Conservation (phyloP, 2,888 invertebrate species). For the Oeneis ivallda region DNA sequence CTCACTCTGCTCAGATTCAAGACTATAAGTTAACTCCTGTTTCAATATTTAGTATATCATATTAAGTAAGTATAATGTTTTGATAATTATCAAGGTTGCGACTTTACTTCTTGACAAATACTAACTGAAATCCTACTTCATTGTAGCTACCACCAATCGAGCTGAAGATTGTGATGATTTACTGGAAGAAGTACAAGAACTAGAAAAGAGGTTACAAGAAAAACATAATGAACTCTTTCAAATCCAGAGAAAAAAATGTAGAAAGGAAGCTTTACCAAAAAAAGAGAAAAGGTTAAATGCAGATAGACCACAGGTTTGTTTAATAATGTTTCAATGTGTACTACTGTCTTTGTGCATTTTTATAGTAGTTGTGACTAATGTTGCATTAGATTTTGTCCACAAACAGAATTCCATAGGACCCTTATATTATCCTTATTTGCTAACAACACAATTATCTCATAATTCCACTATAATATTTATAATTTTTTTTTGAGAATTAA, state of each 20-base stretch:
- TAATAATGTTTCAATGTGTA: neutral
- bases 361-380: neutral
- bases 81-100: too few relatives aligned
- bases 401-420: too few relatives aligned
- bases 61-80: too few relatives aligned
- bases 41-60: too few relatives aligned
- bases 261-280: constrained; percentile 45
- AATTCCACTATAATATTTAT: too few relatives aligned
- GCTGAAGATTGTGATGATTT: constrained; percentile 59
- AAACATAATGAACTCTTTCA: constrained; percentile 63
- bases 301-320: constrained; percentile 58
- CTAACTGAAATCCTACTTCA: neutral
- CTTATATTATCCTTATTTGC: too few relatives aligned
- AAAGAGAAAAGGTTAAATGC: constrained; percentile 52
- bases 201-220: constrained; percentile 55
- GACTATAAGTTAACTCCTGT: too few relatives aligned
- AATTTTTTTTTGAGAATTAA: too few relatives aligned
- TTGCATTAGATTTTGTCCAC: too few relatives aligned
- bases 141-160: constrained; percentile 35
- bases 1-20: too few relatives aligned
- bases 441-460: too few relatives aligned
- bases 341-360: neutral
- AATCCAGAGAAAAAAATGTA: constrained; percentile 55
- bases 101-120: too few relatives aligned
- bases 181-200: constrained; percentile 54